phyloP scores from a whole-genome alignment of 2,113 vertebrate species.

The Taxidea taxus region DNA sequence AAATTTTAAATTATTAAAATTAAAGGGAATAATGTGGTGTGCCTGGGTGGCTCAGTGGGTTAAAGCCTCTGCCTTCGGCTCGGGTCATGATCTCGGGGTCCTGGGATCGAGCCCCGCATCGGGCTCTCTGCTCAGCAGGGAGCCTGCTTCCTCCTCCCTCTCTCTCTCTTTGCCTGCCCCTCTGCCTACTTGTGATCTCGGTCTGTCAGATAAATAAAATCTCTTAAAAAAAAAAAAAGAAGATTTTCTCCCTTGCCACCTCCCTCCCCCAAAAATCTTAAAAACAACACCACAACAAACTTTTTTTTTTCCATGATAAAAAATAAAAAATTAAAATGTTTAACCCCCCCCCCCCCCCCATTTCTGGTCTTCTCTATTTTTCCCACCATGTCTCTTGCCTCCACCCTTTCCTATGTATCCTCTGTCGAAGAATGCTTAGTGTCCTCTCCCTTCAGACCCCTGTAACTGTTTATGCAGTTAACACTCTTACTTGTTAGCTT shows the following conservation, averaged over 20 bases:
- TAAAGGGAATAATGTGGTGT: too few species aligned
- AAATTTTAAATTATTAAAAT: too few species aligned
- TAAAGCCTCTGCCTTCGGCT: too few species aligned
- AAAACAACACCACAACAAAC: background rate
- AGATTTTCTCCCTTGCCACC: background rate
- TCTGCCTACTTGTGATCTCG: too few species aligned
- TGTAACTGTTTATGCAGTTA: background rate
- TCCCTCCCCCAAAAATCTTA: background rate
- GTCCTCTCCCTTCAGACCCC: background rate
- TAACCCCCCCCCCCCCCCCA: rapidly evolving
- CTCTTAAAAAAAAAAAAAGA: too few species aligned
- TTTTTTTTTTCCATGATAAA: background rate
- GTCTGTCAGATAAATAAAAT: too few species aligned
- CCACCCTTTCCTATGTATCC: rapidly evolving
- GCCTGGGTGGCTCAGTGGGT: too few species aligned
- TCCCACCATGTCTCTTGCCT: background rate
- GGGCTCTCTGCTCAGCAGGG: too few species aligned
- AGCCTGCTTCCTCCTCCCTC: too few species aligned
- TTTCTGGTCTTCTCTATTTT: background rate
- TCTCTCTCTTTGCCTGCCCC: too few species aligned
- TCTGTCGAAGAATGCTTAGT: background rate
- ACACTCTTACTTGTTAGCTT: background rate
- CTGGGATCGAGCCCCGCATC: too few species aligned
- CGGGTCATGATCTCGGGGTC: too few species aligned
- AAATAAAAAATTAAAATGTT: background rate